phyloP scores from a whole-genome alignment of 2,113 vertebrate species.

The Sylvia atricapilla region DNA sequence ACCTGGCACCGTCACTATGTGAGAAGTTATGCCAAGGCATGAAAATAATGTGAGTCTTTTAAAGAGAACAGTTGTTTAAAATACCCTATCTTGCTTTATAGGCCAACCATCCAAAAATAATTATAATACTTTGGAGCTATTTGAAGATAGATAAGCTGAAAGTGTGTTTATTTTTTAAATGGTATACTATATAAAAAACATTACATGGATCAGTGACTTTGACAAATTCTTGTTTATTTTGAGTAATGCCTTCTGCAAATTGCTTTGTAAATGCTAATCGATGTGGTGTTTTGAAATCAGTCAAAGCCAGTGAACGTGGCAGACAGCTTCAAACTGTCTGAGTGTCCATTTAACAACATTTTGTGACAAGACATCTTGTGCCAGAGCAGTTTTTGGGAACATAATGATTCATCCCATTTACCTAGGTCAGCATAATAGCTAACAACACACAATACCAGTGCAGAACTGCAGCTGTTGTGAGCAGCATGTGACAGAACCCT shows the following conservation, averaged over 20 bases:
- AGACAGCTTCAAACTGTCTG: neutral
- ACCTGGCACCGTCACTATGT: slow-evolving; percentile 15
- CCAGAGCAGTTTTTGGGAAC: neutral
- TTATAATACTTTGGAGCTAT: neutral
- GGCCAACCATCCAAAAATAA: slow-evolving; percentile 33
- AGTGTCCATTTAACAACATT: neutral
- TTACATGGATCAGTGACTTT: neutral
- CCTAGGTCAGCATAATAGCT: neutral
- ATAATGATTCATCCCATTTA: neutral
- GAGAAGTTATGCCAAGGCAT: slow-evolving; percentile 45
- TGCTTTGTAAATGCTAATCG: neutral
- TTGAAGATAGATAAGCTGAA: neutral
- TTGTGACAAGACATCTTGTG: neutral
- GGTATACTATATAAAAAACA: neutral
- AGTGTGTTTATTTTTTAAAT: slow-evolving; percentile 22
- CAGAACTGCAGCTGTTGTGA: neutral
- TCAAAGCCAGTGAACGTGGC: neutral
- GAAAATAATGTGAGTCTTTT: slow-evolving; percentile 37
- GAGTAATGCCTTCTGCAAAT: neutral
- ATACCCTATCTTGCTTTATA: neutral
- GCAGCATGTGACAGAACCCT: neutral
- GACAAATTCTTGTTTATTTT: neutral
- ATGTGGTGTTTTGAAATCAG: neutral
- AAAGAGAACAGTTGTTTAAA: slow-evolving; percentile 25
- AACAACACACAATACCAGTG: neutral